These are phyloP conservation scores for Hippoglossus hippoglossus DNA, from an alignment of 2,797 vertebrate genomes.

Conservation along the genomic window DNA sequence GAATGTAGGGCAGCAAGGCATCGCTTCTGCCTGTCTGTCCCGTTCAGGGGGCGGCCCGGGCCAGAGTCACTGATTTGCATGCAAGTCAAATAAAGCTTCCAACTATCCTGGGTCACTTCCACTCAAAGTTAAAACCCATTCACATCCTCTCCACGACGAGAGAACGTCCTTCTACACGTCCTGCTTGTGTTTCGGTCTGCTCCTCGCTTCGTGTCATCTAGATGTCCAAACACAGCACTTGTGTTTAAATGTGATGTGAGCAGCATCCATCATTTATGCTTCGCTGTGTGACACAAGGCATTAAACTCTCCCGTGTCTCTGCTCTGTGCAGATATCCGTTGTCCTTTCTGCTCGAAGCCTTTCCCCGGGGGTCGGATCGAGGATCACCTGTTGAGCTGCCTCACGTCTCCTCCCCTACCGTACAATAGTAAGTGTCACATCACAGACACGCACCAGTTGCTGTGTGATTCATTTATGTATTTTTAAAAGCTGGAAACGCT, in stretches of 20 bases:
- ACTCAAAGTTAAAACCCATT: neutral
- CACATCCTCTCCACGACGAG: neutral
- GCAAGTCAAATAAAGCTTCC: conserved; percentile 19
- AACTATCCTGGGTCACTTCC: conserved; percentile 22
- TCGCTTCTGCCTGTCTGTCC: conserved; percentile 31
- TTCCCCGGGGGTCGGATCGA: conserved; percentile 86
- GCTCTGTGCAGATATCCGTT: conserved; percentile 80
- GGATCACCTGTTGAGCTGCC: conserved; percentile 87
- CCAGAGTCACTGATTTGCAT: neutral
- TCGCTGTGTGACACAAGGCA: neutral
- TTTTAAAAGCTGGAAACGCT: conserved; percentile 22
- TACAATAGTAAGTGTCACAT: conserved; percentile 83
- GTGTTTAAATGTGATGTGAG: neutral
- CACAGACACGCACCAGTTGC: neutral
- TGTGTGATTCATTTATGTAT: conserved; percentile 1
- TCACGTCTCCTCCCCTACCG: conserved; percentile 85
- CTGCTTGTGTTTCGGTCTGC: conserved; percentile 19
- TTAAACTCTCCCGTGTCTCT: conserved; percentile 47
- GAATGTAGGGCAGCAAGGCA: conserved; percentile 64
- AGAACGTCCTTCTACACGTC: neutral
- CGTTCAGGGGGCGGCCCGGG: conserved; percentile 14
- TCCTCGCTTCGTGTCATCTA: conserved; percentile 23
- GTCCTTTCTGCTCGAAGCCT: conserved; percentile 86
- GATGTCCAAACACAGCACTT: conserved; percentile 22
- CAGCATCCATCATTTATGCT: conserved; percentile 47